Evolutionary conservation across 2,888 invertebrate genomes (phyloP).

Genomic region (Mycalesis mineus): DNA sequence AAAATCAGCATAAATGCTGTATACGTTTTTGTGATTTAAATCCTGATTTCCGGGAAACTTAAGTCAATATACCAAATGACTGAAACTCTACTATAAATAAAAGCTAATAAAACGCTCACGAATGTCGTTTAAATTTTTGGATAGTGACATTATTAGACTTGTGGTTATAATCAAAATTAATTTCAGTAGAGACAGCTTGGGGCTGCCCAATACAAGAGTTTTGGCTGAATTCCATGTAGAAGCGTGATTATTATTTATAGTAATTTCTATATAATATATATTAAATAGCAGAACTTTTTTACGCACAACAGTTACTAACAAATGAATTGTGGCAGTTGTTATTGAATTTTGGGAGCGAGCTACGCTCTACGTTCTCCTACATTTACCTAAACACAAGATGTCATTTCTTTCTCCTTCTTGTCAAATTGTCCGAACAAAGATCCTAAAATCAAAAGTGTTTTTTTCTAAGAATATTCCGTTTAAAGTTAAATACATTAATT

Average conservation of each 20-base stretch:
- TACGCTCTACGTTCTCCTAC: too few species aligned
- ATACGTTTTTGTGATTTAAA: not conserved
- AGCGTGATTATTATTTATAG: not conserved
- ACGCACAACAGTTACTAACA: not conserved
- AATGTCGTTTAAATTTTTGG: slow-evolving; percentile 1
- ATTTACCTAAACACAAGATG: too few species aligned
- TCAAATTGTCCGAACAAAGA: too few species aligned
- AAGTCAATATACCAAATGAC: not conserved
- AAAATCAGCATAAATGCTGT: not conserved
- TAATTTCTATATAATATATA: too few species aligned
- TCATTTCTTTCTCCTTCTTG: too few species aligned
- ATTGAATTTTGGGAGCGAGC: too few species aligned
- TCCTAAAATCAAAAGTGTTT: not conserved
- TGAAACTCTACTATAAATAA: not conserved
- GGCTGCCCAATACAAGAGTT: slow-evolving; percentile 14
- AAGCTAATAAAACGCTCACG: not conserved
- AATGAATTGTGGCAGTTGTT: too few species aligned
- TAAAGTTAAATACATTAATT: not conserved
- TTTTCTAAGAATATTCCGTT: too few species aligned
- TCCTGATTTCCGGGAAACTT: not conserved
- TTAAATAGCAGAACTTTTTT: too few species aligned
- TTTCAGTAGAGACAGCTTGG: slow-evolving; percentile 16
- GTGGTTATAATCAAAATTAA: slow-evolving; percentile 16
- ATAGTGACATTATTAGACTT: not conserved
- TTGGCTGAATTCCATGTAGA: slow-evolving; percentile 27